Evolutionary conservation across 2,797 vertebrate species (phyloP).

Genomic region (Sebastolobus altivelis): DNA sequence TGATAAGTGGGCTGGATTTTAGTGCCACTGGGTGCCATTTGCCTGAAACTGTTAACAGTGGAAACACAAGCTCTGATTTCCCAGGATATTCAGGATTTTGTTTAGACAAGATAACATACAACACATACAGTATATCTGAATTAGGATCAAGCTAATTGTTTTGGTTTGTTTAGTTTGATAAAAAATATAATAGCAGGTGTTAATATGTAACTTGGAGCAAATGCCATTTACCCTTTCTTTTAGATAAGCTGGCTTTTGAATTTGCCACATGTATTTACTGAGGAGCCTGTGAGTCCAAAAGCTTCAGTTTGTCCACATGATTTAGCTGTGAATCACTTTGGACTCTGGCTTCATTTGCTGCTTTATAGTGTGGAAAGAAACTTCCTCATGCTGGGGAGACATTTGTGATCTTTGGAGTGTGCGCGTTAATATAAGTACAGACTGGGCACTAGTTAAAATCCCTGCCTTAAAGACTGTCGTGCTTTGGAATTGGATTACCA

Average conservation of each 20-base stretch:
- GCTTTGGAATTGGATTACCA: not conserved
- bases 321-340: constrained; percentile 59
- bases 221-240: not conserved
- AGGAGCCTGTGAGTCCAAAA: constrained; percentile 21
- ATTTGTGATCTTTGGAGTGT: constrained; percentile 12
- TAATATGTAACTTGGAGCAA: constrained; percentile 9
- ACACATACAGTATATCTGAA: not conserved
- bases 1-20: not conserved
- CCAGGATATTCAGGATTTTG: not conserved
- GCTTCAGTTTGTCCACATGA: constrained; percentile 36
- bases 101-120: constrained; percentile 20
- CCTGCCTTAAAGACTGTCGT: no score
- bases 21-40: not conserved
- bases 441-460: not conserved
- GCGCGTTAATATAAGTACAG: not conserved
- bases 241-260: constrained; percentile 11
- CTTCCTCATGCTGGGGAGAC: constrained; percentile 60
- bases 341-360: constrained; percentile 65
- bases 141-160: not conserved
- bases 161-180: constrained; percentile 4
- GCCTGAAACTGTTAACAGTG: not conserved
- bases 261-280: constrained; percentile 1
- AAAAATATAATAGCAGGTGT: not conserved
- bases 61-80: not conserved
- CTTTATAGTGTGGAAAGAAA: constrained; percentile 66